These are phyloP conservation scores for Pollachius pollachius DNA, from an alignment of 2,113 vertebrate species.

Conservation along the genomic window DNA sequence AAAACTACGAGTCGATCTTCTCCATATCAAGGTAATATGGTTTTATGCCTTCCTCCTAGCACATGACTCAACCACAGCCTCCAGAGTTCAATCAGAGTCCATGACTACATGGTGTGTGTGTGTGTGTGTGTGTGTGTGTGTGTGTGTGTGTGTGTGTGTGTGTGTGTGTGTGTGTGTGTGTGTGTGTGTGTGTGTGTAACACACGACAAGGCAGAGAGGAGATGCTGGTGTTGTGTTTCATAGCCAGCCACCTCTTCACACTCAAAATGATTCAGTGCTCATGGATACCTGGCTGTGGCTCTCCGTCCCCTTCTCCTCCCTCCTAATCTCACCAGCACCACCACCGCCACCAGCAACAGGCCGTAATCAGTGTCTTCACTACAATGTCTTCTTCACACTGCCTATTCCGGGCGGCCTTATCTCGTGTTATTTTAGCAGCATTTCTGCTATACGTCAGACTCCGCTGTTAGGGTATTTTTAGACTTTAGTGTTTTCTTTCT, in stretches of 20 bases:
- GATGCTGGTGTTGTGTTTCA: slow-evolving; percentile 32
- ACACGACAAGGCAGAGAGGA: slow-evolving; percentile 24
- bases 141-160: no score
- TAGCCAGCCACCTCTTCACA: slow-evolving; percentile 16
- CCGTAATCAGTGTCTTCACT: slow-evolving; percentile 47
- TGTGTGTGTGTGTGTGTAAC: slow-evolving; percentile 23
- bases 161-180: slow-evolving; percentile 4
- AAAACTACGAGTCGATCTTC: no score
- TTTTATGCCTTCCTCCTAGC: no score
- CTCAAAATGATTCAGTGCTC: slow-evolving; percentile 10
- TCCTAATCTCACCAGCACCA: not conserved
- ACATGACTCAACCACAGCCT: no score
- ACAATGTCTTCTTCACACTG: slow-evolving; percentile 35
- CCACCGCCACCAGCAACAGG: slow-evolving; percentile 12
- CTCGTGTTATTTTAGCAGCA: slow-evolving; percentile 61
- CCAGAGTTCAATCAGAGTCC: no score
- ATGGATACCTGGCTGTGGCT: not conserved
- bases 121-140: slow-evolving; percentile 2
- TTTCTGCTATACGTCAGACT: slow-evolving; percentile 59
- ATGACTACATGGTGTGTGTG: not conserved
- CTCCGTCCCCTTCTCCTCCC: not conserved
- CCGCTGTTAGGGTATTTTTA: slow-evolving; percentile 46
- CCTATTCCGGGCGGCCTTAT: slow-evolving; percentile 68
- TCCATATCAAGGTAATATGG: no score
- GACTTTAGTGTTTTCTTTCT: slow-evolving; percentile 26